Evolutionary conservation across 1,140 invertebrate species (phyloP), one percentile per base, ranked within the genome.

Genomic region (Pogonomyrmex barbatus): DNA sequence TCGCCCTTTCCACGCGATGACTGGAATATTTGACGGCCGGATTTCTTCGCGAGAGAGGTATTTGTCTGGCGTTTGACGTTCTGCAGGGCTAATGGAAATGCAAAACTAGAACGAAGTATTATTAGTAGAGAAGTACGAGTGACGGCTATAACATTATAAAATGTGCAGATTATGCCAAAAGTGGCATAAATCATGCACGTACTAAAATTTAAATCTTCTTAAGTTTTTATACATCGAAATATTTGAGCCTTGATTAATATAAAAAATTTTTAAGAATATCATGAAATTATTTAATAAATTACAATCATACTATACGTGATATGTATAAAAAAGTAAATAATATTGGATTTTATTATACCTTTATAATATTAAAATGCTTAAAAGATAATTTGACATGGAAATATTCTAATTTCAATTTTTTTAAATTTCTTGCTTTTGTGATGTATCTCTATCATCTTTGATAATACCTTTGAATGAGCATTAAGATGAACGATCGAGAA

Each of bases 21-120:
- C 68, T 83, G 42, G 42, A 83, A 83, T 83, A 83, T 83, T 83
- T 83, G 79, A 83, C 79, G 79, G 79, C 54, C 54, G 79, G 79
- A 83, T 83, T 75, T 83, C 68, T 75, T 60, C 54, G 68, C 42
- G 30, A 24, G 50, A n/a, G 45, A 47, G 54, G 68, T 83, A 83
- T 83, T 83, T 83, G 79, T 83, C 79, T 83, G 73, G 54, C 68
- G 36, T 83, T 83, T 60, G 79, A 45, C 79, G 42, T 52, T 14
- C 47, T 30, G 47, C 47, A 36, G 42, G n/a, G 42, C 45, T 60
- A 75, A 73, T 60, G 68, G 68, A 75, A 47, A 60, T 75, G 54
- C 54, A 52, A 47, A 83, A 60, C 24, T 60, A 6, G 54, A 42
- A 62, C 54, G n/a, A 60, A 17, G 33, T 58, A 50, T 83, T 83